Conservation (phyloP, 2,888 invertebrate genomes). For the Ceraclea dissimilis region DNA sequence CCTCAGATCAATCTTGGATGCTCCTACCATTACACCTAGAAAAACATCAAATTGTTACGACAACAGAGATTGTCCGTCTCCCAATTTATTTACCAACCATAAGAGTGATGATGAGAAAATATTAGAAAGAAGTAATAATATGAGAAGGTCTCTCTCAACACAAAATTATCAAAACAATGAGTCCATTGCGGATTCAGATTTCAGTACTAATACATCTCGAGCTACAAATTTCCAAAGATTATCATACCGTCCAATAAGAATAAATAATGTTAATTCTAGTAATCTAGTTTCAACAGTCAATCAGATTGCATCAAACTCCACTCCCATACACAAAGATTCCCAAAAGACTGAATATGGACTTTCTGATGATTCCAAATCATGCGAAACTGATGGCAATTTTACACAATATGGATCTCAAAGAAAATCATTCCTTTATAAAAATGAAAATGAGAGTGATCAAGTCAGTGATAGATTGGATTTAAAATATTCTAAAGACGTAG, state of each 20-base stretch:
- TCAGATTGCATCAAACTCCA: conserved; percentile 18
- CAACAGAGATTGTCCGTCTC: conserved; percentile 1
- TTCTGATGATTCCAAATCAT: background rate
- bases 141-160: conserved; percentile 39
- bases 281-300: conserved; percentile 22
- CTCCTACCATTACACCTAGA: background rate
- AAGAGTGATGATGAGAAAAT: conserved; percentile 49
- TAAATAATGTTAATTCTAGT: conserved; percentile 6
- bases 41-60: background rate
- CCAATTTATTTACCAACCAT: conserved; percentile 32
- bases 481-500: background rate
- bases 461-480: too few species aligned
- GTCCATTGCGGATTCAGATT: conserved; percentile 29
- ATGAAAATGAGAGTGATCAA: background rate
- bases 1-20: background rate
- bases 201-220: conserved; percentile 6
- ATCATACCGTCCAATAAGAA: conserved; percentile 42
- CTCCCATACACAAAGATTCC: background rate
- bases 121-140: conserved; percentile 38
- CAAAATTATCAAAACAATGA: conserved; percentile 48
- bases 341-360: background rate
- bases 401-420: conserved; percentile 16
- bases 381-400: conserved; percentile 12
- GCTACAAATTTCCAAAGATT: conserved; percentile 29
- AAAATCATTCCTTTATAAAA: conserved; percentile 11